Percentiles rank a stretch among this genome's conserved stretches.
Conservation (phyloP, 2,113 vertebrate species). For the Typhlomys cinereus region DNA sequence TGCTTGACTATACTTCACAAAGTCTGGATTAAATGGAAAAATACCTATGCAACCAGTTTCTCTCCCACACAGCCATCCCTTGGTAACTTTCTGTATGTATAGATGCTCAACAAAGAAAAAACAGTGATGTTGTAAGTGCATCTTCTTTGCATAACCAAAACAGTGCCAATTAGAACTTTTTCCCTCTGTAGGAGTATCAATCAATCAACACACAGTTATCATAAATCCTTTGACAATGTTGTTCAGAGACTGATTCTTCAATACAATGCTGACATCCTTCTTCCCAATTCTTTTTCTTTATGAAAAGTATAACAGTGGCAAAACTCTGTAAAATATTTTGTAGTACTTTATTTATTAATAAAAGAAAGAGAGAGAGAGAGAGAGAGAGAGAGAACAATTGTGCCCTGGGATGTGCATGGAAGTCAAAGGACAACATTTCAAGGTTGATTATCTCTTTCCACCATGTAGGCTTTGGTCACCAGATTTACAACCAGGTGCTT, state of each 20-base stretch:
- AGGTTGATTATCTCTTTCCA: too few relatives aligned
- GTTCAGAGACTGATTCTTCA: neutral
- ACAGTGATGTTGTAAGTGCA: neutral
- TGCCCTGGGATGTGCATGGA: too few relatives aligned
- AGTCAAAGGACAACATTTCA: too few relatives aligned
- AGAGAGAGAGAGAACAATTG: too few relatives aligned
- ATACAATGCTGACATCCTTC: neutral
- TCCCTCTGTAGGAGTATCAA: neutral
- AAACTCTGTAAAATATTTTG: too few relatives aligned
- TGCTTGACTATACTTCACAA: neutral
- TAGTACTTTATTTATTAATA: too few relatives aligned
- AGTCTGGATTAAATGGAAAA: slow-evolving; percentile 34
- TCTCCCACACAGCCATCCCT: neutral
- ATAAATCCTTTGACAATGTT: slow-evolving; percentile 30
- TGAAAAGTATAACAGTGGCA: neutral
- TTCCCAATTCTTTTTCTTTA: neutral
- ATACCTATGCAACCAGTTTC: neutral
- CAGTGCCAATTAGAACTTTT: neutral
- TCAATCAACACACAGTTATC: neutral
- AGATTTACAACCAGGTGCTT: too few relatives aligned
- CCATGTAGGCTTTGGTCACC: too few relatives aligned
- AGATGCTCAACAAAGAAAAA: slow-evolving; percentile 1
- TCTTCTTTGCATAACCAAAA: slow-evolving; percentile 20
- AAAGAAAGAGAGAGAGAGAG: too few relatives aligned
- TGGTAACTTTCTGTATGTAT: neutral